These are phyloP conservation scores for Laticauda laticaudata DNA, from an alignment of 2,113 vertebrate species.

Conservation along the genomic window DNA sequence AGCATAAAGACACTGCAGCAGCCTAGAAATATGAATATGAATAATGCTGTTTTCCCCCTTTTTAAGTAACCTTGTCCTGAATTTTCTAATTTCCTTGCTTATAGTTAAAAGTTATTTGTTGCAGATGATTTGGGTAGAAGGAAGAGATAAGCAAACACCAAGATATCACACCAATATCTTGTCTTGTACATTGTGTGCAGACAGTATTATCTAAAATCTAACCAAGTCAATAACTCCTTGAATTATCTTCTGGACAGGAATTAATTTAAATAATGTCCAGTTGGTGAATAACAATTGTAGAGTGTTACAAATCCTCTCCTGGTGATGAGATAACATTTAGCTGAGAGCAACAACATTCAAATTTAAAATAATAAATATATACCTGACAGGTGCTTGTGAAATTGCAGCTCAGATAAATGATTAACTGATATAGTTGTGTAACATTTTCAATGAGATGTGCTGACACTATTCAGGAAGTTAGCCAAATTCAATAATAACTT, in stretches of 20 bases:
- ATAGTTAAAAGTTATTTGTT: background rate
- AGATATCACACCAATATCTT: background rate
- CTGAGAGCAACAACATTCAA: background rate
- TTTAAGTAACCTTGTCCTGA: too few relatives aligned
- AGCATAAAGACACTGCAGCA: too few relatives aligned
- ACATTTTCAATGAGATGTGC: background rate
- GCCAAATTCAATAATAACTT: background rate
- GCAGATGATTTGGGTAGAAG: background rate
- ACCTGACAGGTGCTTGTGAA: background rate
- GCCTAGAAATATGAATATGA: too few relatives aligned
- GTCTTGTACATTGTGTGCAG: background rate
- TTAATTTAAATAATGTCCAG: background rate
- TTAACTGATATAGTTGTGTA: background rate
- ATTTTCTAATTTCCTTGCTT: background rate
- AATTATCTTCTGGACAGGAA: background rate
- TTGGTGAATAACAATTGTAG: background rate
- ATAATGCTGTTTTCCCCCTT: background rate
- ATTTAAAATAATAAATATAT: background rate
- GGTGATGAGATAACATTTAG: background rate
- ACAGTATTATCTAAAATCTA: background rate
- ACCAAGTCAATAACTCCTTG: background rate
- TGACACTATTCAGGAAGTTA: background rate
- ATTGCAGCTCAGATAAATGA: background rate
- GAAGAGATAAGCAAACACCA: background rate
- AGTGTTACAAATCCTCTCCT: background rate